Conservation (phyloP, 2,888 invertebrate genomes). For the Drosophila greeni region DNA sequence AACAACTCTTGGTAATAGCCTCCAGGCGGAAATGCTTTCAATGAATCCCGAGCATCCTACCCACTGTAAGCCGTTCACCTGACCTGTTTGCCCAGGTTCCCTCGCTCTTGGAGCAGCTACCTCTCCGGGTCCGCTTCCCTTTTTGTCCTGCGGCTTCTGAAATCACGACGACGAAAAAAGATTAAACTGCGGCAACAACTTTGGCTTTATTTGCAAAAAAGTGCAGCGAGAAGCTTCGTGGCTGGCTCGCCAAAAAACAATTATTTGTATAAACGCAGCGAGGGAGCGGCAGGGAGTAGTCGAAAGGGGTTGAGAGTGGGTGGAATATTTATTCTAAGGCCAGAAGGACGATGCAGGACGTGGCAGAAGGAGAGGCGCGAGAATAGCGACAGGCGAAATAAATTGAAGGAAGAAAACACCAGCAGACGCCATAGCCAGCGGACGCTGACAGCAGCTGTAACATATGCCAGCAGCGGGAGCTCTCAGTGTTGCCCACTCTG, state of each 20-base stretch:
- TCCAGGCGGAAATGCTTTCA: neutral
- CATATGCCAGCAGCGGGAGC: constrained; percentile 29
- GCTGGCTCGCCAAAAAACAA: constrained; percentile 62
- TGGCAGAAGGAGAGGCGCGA: constrained; percentile 5
- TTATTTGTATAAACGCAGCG: constrained; percentile 63
- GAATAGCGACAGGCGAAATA: constrained; percentile 48
- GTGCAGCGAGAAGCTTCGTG: constrained; percentile 40
- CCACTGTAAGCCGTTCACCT: constrained; percentile 37
- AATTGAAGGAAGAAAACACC: constrained; percentile 54
- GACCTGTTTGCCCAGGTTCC: constrained; percentile 31
- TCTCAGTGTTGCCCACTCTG: neutral
- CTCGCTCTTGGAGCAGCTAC: constrained; percentile 32
- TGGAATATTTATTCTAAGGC: constrained; percentile 67
- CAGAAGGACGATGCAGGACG: constrained; percentile 36
- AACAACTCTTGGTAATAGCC: neutral
- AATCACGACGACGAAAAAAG: constrained; percentile 49
- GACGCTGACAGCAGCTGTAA: constrained; percentile 32
- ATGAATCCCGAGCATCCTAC: neutral
- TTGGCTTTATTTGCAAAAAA: constrained; percentile 43
- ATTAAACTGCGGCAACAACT: constrained; percentile 60
- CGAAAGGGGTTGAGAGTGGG: neutral
- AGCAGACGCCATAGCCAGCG: constrained; percentile 56
- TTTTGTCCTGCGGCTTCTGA: constrained; percentile 28
- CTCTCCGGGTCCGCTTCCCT: neutral
- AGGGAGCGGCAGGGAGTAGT: neutral